Base-by-base conservation (phyloP, 2,797 vertebrate genomes). In the Lacerta viridis region DNA sequence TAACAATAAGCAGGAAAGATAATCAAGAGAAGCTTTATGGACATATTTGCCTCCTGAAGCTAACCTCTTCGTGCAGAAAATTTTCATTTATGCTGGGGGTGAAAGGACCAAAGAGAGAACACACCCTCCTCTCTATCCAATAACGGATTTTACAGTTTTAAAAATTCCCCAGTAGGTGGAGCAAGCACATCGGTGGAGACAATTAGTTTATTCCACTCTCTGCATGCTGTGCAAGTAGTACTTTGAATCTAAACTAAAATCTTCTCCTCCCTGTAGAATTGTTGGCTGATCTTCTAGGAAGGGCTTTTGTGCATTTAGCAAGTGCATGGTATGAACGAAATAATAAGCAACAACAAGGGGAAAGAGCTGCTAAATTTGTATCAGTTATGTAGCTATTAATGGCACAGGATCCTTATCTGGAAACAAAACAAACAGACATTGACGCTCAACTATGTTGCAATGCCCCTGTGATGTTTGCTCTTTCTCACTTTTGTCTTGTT, bases 101-200 rank as follows among this genome's bases (percentile, higher is more conserved):
- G 33, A 80, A 41, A 10, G 1, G 27, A 5, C 17, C n/a, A 18
- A n/a, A 18, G n/a, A 85, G 71, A 61, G 8, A n/a, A 25, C 29
- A 20, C 64, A 3, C 6, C 29, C 8, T 39, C 9, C 15, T 68
- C 41, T 50, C 59, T 61, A 80, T 9, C 71, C 71, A 82, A 18
- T 29, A 68, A 55, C 1, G 29, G 1, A 6, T 78, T 84, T 72
- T 43, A 13, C 36, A 69, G 1, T 33, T 59, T 79, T 9, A 61
- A 80, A 78, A 71, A 11, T 4, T 86, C 88, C 4, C 95, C 95
- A 94, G 93, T 79, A 94, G 95, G 64, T 89, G 95, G 95, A 91
- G 95, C 50, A 91, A 87, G n/a, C 79, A 39, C 87, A 20, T 74
- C 36, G 15, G 1, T 29, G 33, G 17, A 6, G 1, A 25, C 17